These are phyloP conservation scores for Trichogramma dendrolimi DNA, from an alignment of 2,888 invertebrate species.

Conservation along the genomic window DNA sequence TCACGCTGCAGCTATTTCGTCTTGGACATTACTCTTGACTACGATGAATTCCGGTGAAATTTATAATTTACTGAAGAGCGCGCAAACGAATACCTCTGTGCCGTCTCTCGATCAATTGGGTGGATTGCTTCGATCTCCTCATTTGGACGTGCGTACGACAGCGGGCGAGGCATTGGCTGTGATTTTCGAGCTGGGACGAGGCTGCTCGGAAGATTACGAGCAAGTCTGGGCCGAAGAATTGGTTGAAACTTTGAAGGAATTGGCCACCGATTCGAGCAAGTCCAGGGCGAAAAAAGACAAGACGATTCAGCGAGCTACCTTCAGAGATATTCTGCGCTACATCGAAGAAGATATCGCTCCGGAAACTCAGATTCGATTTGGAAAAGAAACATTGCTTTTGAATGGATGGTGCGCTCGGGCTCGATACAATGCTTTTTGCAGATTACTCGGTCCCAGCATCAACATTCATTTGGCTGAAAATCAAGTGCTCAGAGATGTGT, in stretches of 20 bases:
- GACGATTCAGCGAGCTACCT: slow-evolving; percentile 89
- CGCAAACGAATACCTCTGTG: slow-evolving; percentile 48
- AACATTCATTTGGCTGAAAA: slow-evolving; percentile 81
- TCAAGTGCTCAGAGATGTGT: slow-evolving; percentile 75
- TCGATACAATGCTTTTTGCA: slow-evolving; percentile 77
- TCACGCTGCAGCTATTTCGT: slow-evolving; percentile 81
- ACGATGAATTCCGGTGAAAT: slow-evolving; percentile 67
- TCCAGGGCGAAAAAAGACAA: slow-evolving; percentile 91
- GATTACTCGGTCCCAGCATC: slow-evolving; percentile 62
- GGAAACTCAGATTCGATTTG: slow-evolving; percentile 69
- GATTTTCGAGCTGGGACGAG: slow-evolving; percentile 69
- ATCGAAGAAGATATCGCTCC: slow-evolving; percentile 74
- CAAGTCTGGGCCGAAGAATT: slow-evolving; percentile 60
- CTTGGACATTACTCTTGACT: slow-evolving; percentile 88
- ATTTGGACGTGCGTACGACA: slow-evolving; percentile 72
- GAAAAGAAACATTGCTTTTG: slow-evolving; percentile 66
- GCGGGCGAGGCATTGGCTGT: slow-evolving; percentile 75
- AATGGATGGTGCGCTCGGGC: slow-evolving; percentile 73
- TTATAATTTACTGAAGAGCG: slow-evolving; percentile 58
- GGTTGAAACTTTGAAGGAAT: slow-evolving; percentile 68
- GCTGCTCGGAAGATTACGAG: slow-evolving; percentile 61
- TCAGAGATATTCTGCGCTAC: slow-evolving; percentile 84
- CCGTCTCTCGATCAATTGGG: slow-evolving; percentile 66
- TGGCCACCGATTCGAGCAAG: slow-evolving; percentile 93
- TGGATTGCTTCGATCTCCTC: slow-evolving; percentile 71